Evolutionary conservation across 2,797 vertebrate genomes (phyloP).

Genomic region (Simalia tracyae): DNA sequence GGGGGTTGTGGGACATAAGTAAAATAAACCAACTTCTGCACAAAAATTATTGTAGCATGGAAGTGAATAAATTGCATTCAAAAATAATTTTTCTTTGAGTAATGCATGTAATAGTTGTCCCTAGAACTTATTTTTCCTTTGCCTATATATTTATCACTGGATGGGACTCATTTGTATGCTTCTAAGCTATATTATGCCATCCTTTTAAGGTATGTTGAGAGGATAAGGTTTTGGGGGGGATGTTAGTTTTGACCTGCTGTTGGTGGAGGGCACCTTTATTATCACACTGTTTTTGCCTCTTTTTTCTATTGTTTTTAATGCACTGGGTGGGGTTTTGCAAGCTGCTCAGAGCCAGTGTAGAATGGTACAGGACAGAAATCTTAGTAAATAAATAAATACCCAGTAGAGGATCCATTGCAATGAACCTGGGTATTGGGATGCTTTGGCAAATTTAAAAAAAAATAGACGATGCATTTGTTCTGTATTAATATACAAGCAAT

Average conservation of each 20-base stretch:
- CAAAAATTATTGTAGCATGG: neutral
- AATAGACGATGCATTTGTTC: neutral
- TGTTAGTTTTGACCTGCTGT: neutral
- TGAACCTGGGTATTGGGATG: neutral
- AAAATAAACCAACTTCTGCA: conserved; percentile 2
- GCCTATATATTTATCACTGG: neutral
- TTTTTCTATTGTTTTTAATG: neutral
- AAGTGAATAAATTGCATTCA: neutral
- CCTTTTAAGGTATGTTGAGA: neutral
- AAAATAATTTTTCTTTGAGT: neutral
- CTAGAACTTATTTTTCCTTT: neutral
- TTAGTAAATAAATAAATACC: no score
- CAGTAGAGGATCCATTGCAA: neutral
- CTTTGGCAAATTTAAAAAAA: neutral
- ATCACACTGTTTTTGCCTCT: neutral
- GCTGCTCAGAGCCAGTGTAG: no score
- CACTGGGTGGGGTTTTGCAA: no score
- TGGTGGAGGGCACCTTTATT: neutral
- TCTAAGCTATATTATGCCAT: neutral
- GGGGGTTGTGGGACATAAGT: neutral
- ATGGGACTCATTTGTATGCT: neutral
- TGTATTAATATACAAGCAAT: neutral
- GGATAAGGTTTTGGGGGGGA: neutral
- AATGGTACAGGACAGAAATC: no score
- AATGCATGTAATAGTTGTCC: neutral